Percentiles rank a stretch among this genome's conserved stretches.
Conservation (phyloP, 2,113 vertebrate genomes). For the Struthidea cinerea region DNA sequence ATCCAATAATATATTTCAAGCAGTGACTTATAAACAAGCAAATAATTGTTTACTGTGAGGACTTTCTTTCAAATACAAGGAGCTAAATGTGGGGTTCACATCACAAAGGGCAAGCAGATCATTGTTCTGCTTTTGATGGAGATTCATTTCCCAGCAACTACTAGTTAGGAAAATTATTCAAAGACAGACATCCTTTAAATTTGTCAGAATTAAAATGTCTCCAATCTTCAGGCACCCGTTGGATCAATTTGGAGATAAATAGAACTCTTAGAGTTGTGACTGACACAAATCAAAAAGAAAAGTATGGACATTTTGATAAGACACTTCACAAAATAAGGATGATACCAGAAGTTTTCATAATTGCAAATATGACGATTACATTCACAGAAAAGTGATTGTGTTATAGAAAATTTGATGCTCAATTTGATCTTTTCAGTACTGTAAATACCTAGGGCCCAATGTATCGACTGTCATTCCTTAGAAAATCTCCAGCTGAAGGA, state of each 20-base stretch:
- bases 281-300: background rate
- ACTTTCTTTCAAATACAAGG: background rate
- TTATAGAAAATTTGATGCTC: background rate
- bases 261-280: background rate
- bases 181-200: background rate
- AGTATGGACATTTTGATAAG: background rate
- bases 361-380: background rate
- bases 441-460: background rate
- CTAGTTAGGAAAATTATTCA: background rate
- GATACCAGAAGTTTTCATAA: background rate
- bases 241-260: background rate
- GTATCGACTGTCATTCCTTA: background rate
- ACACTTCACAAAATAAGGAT: background rate
- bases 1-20: background rate
- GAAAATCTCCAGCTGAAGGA: background rate
- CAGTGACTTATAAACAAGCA: background rate
- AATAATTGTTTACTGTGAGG: background rate
- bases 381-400: background rate
- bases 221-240: background rate
- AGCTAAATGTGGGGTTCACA: background rate
- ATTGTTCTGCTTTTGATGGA: background rate
- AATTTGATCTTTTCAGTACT: background rate
- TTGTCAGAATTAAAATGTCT: background rate
- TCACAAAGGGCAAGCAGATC: background rate
- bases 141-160: background rate